phyloP scores from a whole-genome alignment of 2,797 vertebrate species.

The Protonibea diacanthus region DNA sequence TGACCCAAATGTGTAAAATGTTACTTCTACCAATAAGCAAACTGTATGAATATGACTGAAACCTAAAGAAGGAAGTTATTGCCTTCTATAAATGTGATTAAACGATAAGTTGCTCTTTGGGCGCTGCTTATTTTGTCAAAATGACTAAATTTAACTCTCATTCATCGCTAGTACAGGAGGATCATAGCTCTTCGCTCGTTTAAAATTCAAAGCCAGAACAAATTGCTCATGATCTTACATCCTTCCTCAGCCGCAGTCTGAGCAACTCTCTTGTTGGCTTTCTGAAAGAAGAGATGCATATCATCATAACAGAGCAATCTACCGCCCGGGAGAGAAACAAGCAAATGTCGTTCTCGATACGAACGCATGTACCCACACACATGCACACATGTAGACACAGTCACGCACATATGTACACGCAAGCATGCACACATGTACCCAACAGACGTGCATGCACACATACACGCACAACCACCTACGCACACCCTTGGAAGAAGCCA shows the following conservation, averaged over 20 bases:
- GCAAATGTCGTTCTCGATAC: constrained; percentile 16
- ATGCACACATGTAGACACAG: constrained; percentile 45
- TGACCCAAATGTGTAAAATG: neutral
- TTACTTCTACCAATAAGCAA: neutral
- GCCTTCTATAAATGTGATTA: neutral
- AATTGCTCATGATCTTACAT: constrained; percentile 26
- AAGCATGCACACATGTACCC: constrained; percentile 48
- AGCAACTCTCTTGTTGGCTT: constrained; percentile 35
- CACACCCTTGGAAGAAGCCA: constrained; percentile 76
- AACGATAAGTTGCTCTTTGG: neutral
- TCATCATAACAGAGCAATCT: constrained; percentile 44
- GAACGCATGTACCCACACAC: constrained; percentile 36
- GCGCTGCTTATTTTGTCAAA: constrained; percentile 6
- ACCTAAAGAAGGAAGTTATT: neutral
- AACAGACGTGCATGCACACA: constrained; percentile 42
- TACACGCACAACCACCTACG: constrained; percentile 64
- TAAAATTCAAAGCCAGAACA: constrained; percentile 30
- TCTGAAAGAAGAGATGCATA: constrained; percentile 41
- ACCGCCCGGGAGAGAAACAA: constrained; percentile 35
- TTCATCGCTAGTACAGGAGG: neutral
- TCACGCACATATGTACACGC: constrained; percentile 47
- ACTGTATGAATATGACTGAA: neutral
- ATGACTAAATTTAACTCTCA: neutral
- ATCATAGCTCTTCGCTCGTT: constrained; percentile 8
- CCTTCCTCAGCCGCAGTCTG: constrained; percentile 15